phyloP scores from a whole-genome alignment of 2,888 invertebrate genomes.

The Agapetus fuscipes region DNA sequence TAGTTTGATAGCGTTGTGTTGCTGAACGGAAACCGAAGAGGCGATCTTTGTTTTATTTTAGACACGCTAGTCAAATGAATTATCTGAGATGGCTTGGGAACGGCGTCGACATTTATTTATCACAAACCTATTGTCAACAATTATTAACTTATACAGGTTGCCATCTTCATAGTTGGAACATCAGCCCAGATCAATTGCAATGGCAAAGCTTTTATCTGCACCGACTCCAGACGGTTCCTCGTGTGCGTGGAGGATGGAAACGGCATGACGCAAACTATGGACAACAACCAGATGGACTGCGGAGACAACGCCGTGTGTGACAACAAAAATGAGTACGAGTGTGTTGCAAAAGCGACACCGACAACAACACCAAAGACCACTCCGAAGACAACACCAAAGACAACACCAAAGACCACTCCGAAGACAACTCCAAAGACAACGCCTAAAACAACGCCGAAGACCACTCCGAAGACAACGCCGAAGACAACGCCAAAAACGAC shows the following conservation, averaged over 20 bases:
- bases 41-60: too few species aligned
- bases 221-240: slow-evolving; percentile 39
- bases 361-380: slow-evolving; percentile 23
- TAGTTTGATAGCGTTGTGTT: too few species aligned
- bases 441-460: slow-evolving; percentile 1
- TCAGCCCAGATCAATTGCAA: slow-evolving; percentile 32
- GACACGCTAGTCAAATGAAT: too few species aligned
- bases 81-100: too few species aligned
- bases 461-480: background rate
- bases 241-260: slow-evolving; percentile 41
- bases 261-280: slow-evolving; percentile 35
- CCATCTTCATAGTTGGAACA: too few species aligned
- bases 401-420: too few species aligned
- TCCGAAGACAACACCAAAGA: slow-evolving; percentile 7
- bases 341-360: slow-evolving; percentile 29
- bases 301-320: slow-evolving; percentile 33
- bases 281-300: slow-evolving; percentile 34
- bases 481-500: background rate
- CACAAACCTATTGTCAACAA: too few species aligned
- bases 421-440: too few species aligned
- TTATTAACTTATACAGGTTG: too few species aligned
- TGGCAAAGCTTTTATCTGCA: slow-evolving; percentile 40
- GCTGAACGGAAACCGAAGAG: too few species aligned
- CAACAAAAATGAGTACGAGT: slow-evolving; percentile 33
- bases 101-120: too few species aligned